Evolutionary conservation across 2,797 vertebrate species (phyloP).

Genomic region (Sebastes oblongus): DNA sequence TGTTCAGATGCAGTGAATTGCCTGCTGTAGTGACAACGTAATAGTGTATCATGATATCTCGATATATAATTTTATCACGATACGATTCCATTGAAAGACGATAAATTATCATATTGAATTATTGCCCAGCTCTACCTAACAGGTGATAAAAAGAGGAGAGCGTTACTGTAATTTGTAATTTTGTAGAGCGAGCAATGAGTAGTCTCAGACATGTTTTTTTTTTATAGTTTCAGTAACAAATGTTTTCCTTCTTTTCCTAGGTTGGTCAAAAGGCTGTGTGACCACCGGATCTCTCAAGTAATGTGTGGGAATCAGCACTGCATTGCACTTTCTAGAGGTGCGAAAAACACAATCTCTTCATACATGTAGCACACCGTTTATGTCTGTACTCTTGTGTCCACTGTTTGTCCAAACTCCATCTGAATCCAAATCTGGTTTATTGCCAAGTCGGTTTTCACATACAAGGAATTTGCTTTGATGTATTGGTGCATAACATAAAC

Average conservation of each 20-base stretch:
- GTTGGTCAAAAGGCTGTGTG: slow-evolving; percentile 93
- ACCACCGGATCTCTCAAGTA: slow-evolving; percentile 93
- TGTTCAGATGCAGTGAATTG: neutral
- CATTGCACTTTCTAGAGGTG: slow-evolving; percentile 96
- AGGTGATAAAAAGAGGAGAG: too few relatives aligned
- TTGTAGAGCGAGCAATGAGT: neutral
- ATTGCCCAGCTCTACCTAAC: too few relatives aligned
- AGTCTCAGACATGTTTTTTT: neutral
- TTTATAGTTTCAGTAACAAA: neutral
- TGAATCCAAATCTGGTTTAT: too few relatives aligned
- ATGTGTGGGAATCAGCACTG: slow-evolving; percentile 98
- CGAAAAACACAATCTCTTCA: slow-evolving; percentile 35
- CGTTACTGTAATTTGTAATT: too few relatives aligned
- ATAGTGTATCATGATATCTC: too few relatives aligned
- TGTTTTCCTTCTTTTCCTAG: slow-evolving; percentile 67
- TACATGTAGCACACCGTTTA: neutral
- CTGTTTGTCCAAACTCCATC: neutral
- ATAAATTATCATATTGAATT: too few relatives aligned
- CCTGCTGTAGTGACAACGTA: neutral
- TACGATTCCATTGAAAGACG: too few relatives aligned
- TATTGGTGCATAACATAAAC: too few relatives aligned
- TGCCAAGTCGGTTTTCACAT: too few relatives aligned
- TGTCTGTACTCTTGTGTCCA: neutral
- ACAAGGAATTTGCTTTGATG: too few relatives aligned
- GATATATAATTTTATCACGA: too few relatives aligned